phyloP scores from a whole-genome alignment of 2,113 vertebrate species.

The Blennius ocellaris region DNA sequence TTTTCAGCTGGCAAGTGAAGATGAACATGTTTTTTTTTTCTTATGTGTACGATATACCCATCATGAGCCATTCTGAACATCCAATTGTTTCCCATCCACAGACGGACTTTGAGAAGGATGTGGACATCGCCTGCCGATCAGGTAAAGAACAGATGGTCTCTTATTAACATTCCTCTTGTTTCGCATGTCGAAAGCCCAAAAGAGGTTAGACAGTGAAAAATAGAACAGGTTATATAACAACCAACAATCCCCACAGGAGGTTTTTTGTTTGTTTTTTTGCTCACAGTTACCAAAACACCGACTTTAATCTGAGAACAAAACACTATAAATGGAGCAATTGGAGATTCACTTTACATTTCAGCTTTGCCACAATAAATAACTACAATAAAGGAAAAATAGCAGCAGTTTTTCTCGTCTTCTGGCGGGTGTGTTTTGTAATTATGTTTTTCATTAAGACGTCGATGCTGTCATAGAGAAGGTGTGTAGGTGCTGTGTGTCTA shows the following conservation, averaged over 20 bases:
- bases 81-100: constrained; percentile 74
- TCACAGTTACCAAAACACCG: constrained; percentile 64
- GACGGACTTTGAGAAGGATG: constrained; percentile 99
- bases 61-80: constrained; percentile 21
- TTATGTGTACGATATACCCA: neutral
- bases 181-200: constrained; percentile 35
- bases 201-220: constrained; percentile 61
- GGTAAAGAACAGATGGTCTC: constrained; percentile 85
- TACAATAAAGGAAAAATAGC: constrained; percentile 21
- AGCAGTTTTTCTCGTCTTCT: constrained; percentile 5
- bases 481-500: constrained; percentile 1
- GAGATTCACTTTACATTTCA: constrained; percentile 32
- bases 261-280: constrained; percentile 27
- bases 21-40: neutral
- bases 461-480: constrained; percentile 13
- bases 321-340: constrained; percentile 35
- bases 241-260: constrained; percentile 52
- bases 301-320: constrained; percentile 70
- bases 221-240: constrained; percentile 63
- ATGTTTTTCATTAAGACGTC: constrained; percentile 34
- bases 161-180: constrained; percentile 50
- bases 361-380: constrained; percentile 22
- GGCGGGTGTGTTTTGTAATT: constrained; percentile 1
- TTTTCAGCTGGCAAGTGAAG: constrained; percentile 11
- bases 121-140: constrained; percentile 99